These are phyloP conservation scores for Scolanthus callimorphus DNA, from an alignment of 92 coral and sea anemone species.

Conservation along the genomic window DNA sequence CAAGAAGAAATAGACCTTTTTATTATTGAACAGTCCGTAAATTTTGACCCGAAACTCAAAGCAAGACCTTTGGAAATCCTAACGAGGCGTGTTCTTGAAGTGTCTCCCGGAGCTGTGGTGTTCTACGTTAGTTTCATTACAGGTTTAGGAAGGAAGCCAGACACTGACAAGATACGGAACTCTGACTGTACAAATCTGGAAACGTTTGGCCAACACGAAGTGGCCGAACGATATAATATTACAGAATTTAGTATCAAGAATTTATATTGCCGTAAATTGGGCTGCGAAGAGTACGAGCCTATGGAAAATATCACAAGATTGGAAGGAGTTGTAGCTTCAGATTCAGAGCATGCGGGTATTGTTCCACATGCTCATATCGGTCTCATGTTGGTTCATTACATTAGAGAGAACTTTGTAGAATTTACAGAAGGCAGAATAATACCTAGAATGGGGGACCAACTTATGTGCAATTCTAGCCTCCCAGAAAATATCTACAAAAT, in stretches of 20 bases:
- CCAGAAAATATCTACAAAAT: neutral
- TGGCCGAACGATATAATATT: conserved; percentile 39
- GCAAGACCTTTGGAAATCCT: conserved; percentile 62
- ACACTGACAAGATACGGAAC: conserved; percentile 15
- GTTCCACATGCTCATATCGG: conserved; percentile 59
- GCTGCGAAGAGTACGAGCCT: conserved; percentile 1
- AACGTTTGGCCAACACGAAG: conserved; percentile 48
- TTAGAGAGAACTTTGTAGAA: neutral
- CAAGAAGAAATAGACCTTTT: conserved; percentile 38
- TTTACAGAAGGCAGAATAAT: neutral
- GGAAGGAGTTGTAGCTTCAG: conserved; percentile 28
- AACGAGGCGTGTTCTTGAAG: conserved; percentile 36
- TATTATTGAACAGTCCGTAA: conserved; percentile 55
- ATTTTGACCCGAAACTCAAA: conserved; percentile 20
- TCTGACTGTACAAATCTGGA: conserved; percentile 49
- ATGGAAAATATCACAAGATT: conserved; percentile 12
- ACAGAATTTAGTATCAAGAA: conserved; percentile 58
- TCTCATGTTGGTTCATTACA: conserved; percentile 43
- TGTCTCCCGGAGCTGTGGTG: conserved; percentile 47
- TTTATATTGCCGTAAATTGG: conserved; percentile 20
- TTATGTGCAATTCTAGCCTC: neutral
- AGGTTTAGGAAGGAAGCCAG: conserved; percentile 43
- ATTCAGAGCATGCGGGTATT: conserved; percentile 51
- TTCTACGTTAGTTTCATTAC: conserved; percentile 47
- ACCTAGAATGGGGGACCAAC: neutral